Conservation (phyloP, 2,888 invertebrate species). For the Hermodice carunculata region DNA sequence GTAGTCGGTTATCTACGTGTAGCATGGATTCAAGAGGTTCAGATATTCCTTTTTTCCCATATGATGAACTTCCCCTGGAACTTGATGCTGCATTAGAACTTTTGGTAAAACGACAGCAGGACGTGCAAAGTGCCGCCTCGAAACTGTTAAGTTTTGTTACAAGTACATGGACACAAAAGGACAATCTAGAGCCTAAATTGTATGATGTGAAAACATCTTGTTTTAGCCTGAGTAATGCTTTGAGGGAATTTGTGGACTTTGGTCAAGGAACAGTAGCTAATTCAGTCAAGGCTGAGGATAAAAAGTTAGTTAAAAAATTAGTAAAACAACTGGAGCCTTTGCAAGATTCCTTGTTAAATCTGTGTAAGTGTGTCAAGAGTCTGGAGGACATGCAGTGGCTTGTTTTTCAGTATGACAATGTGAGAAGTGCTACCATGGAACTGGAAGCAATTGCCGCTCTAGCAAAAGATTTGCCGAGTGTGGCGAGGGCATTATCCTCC, state of each 20-base stretch:
- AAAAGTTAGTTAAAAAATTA: conserved; percentile 57
- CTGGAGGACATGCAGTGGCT: conserved; percentile 60
- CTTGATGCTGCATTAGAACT: conserved; percentile 83
- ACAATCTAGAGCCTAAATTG: conserved; percentile 82
- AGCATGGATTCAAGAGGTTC: conserved; percentile 52
- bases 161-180: conserved; percentile 83
- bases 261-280: conserved; percentile 90
- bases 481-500: conserved; percentile 89
- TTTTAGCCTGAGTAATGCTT: conserved; percentile 81
- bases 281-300: conserved; percentile 74
- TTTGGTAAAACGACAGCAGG: conserved; percentile 81
- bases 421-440: conserved; percentile 73
- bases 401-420: conserved; percentile 38
- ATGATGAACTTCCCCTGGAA: conserved; percentile 77
- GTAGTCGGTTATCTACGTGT: conserved; percentile 52
- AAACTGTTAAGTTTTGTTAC: conserved; percentile 80
- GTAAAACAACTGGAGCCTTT: conserved; percentile 56
- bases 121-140: conserved; percentile 86
- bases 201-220: conserved; percentile 88
- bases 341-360: conserved; percentile 51
- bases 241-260: conserved; percentile 90
- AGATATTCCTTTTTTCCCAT: conserved; percentile 47
- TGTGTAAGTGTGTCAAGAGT: conserved; percentile 49
- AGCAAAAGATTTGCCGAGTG: conserved; percentile 87
- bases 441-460: conserved; percentile 90